Base-by-base conservation (phyloP, 2,113 vertebrate species). In the Melospiza georgiana region DNA sequence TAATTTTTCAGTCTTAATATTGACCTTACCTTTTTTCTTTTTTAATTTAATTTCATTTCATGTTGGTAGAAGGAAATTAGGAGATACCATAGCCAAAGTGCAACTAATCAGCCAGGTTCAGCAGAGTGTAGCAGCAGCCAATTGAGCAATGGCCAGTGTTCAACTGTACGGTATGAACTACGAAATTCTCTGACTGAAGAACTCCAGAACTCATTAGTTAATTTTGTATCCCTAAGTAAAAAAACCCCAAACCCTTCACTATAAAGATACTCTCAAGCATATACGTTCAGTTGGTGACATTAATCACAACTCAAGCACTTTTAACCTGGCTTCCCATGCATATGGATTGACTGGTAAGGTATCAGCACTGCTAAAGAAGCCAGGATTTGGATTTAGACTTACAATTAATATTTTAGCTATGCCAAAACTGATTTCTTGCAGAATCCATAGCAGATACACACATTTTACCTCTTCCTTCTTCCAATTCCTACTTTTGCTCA, bases 61-160 rank as follows among this genome's bases (percentile, higher is more conserved):
- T 31, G 31, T 94, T 96, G 80, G 61, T 84, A 92, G 80, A 89
- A 87, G 81, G 89, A 94, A 94, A 95, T 82, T 37, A 68, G 78
- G 93, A 85, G 69, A 67, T 59, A 89, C 52, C 69, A 75, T 52
- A 87, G 51, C 30, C 89, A 79, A 75, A 12, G 21, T 76, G 69
- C 77, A 89, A 49, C 63, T 82, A 39, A 71, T 78, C 62, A 87
- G 84, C 58, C 78, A 92, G 87, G 44, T 89, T 93, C 74, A 95
- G 66, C 57, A 91, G 52, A 89, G 31, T 76, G 10, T 71, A 78
- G 51, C 66, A 82, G 71, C 63, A 91, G 69, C 63, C 59, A 75
- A 46, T 77, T 89, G 80, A 94, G 72, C 67, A 79, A 68, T 57
- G 78, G 25, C 69, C 84, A 67, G 24, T 69, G 84, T 80, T 90